A percentile compares a stretch with the other conserved stretches of the same genome.
Evolutionary conservation across 1,140 invertebrate species (phyloP).

Genomic region (Bombus vancouverensis): DNA sequence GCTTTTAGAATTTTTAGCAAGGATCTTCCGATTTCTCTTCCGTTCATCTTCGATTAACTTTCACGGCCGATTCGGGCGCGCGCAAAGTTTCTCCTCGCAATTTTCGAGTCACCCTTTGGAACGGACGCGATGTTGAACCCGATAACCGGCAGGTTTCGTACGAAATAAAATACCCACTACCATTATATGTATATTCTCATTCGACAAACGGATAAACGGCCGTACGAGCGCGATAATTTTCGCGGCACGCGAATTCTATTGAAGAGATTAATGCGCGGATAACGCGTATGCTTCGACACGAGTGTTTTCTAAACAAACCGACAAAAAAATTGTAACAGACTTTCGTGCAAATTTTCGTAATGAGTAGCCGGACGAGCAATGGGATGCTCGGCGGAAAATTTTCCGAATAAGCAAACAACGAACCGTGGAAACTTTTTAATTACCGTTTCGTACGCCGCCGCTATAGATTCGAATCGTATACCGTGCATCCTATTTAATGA

Average conservation of each 20-base stretch:
- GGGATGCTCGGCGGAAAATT: slow-evolving; percentile 33
- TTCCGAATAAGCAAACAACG: slow-evolving; percentile 24
- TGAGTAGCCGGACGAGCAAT: slow-evolving; percentile 1
- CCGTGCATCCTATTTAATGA: slow-evolving; percentile 18
- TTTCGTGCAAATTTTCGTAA: slow-evolving; percentile 42
- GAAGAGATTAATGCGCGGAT: slow-evolving; percentile 18
- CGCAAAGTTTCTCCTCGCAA: slow-evolving; percentile 25
- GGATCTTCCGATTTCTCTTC: slow-evolving; percentile 30
- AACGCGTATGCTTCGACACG: neutral
- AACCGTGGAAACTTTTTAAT: slow-evolving; percentile 44
- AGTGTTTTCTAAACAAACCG: neutral
- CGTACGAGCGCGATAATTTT: neutral
- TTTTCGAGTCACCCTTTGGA: slow-evolving; percentile 42
- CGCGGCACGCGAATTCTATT: slow-evolving; percentile 8
- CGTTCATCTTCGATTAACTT: slow-evolving; percentile 38
- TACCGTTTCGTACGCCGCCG: slow-evolving; percentile 9
- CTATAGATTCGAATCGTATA: neutral
- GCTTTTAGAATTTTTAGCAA: slow-evolving; percentile 3
- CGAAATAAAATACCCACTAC: neutral
- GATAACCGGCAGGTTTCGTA: slow-evolving; percentile 11
- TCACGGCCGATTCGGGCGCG: slow-evolving; percentile 36
- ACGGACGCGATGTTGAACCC: slow-evolving; percentile 22
- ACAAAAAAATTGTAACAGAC: slow-evolving; percentile 16
- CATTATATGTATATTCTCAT: neutral
- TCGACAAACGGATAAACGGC: slow-evolving; percentile 15